Evolutionary conservation across 2,113 vertebrate genomes (phyloP).

Genomic region (Gadus macrocephalus): DNA sequence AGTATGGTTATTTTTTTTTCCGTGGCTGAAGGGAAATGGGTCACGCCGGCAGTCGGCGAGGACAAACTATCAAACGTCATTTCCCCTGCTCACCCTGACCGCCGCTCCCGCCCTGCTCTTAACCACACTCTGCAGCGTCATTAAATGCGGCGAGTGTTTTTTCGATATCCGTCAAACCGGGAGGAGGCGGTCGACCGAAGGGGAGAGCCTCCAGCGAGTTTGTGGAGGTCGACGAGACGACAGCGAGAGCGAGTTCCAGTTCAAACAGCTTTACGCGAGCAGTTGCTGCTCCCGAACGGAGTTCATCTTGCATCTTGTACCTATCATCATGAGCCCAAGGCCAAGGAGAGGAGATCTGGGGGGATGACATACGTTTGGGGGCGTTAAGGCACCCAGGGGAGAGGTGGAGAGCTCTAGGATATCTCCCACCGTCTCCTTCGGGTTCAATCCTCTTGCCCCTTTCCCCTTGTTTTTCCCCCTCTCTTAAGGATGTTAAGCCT

Average conservation of each 20-base stretch:
- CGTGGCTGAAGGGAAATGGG: slow-evolving; percentile 14
- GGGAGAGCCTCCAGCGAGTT: background rate
- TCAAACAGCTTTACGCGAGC: too few species aligned
- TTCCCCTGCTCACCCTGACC: slow-evolving; percentile 23
- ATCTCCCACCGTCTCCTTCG: too few species aligned
- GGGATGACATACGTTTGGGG: background rate
- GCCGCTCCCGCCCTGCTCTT: slow-evolving; percentile 8
- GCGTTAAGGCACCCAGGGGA: background rate
- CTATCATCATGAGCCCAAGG: too few species aligned
- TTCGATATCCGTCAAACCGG: background rate
- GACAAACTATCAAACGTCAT: slow-evolving; percentile 19
- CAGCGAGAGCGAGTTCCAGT: background rate
- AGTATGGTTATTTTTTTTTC: slow-evolving; percentile 4
- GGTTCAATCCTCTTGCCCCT: background rate
- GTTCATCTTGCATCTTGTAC: slow-evolving; percentile 9
- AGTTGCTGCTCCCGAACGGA: slow-evolving; percentile 7
- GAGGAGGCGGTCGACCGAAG: slow-evolving; percentile 14
- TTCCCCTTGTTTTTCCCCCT: background rate
- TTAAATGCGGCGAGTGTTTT: slow-evolving; percentile 22
- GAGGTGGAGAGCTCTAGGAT: background rate
- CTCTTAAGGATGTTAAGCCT: background rate
- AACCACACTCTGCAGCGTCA: slow-evolving; percentile 18
- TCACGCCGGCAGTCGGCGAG: slow-evolving; percentile 38
- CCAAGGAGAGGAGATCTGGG: slow-evolving; percentile 8
- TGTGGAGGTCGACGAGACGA: background rate